Conservation (phyloP, 2,888 invertebrate genomes). For the Hemistola chrysoprasaria region DNA sequence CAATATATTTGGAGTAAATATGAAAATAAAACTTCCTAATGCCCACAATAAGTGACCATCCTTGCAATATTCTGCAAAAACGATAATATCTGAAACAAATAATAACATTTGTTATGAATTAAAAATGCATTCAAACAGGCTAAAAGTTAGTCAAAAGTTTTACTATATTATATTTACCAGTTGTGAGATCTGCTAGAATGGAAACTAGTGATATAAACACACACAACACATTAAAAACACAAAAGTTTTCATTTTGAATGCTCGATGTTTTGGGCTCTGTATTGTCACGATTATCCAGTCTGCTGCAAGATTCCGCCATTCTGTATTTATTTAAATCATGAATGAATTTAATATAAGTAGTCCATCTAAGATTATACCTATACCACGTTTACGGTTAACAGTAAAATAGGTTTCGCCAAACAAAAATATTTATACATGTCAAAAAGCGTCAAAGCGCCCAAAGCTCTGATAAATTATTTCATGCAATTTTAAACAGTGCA, state of each 20-base stretch:
- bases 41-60: constrained; percentile 81
- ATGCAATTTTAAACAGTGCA: constrained; percentile 27
- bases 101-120: constrained; percentile 7
- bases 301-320: constrained; percentile 76
- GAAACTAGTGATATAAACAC: constrained; percentile 81
- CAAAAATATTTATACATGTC: constrained; percentile 18
- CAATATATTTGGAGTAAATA: constrained; percentile 79
- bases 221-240: constrained; percentile 76
- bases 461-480: constrained; percentile 35
- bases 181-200: constrained; percentile 81
- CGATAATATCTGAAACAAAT: constrained; percentile 76
- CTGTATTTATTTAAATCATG: constrained; percentile 30
- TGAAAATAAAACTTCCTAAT: constrained; percentile 75
- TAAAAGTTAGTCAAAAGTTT: background rate
- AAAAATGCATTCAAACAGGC: background rate
- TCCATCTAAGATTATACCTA: background rate
- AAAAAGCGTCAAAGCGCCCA: no score
- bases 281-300: constrained; percentile 56
- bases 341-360: constrained; percentile 30
- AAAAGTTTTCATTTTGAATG: constrained; percentile 72
- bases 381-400: constrained; percentile 6
- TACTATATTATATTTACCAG: constrained; percentile 71
- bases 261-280: constrained; percentile 54
- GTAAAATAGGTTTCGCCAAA: constrained; percentile 6
- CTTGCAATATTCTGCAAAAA: constrained; percentile 81